Conservation (phyloP, 2,797 vertebrate genomes). For the Sebastes elongatus region DNA sequence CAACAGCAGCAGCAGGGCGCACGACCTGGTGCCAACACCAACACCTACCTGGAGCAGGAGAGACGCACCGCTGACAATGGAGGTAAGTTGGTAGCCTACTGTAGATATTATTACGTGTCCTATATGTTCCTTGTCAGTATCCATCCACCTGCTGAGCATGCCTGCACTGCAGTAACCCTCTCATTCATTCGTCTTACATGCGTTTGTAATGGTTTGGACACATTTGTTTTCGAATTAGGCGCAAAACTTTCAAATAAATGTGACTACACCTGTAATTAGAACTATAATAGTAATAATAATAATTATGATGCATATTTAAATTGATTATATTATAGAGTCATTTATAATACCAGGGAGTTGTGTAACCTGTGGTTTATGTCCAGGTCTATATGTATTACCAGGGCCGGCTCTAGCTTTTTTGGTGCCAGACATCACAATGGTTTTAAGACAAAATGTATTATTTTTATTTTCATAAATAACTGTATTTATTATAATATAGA, state of each 20-base stretch:
- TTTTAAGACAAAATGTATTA: no score
- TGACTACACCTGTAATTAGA: background rate
- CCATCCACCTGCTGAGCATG: background rate
- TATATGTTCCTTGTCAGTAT: no score
- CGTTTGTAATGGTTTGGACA: no score
- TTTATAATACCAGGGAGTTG: background rate
- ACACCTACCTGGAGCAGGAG: background rate
- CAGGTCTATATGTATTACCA: no score
- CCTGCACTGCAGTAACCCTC: background rate
- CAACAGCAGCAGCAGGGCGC: conserved; percentile 21
- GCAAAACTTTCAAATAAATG: background rate
- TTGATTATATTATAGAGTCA: background rate
- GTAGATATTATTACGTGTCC: background rate
- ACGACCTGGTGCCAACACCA: background rate
- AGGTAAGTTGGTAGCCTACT: conserved; percentile 28
- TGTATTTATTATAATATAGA: no score
- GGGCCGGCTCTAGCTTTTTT: no score
- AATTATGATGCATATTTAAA: background rate
- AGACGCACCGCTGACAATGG: background rate
- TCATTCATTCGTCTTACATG: background rate
- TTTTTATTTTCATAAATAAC: no score
- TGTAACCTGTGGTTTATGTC: background rate
- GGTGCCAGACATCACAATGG: no score
- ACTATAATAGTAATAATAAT: no score
- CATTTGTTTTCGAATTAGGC: background rate